phyloP scores from a whole-genome alignment of 1,140 invertebrate species.

The Vollenhovia emeryi region DNA sequence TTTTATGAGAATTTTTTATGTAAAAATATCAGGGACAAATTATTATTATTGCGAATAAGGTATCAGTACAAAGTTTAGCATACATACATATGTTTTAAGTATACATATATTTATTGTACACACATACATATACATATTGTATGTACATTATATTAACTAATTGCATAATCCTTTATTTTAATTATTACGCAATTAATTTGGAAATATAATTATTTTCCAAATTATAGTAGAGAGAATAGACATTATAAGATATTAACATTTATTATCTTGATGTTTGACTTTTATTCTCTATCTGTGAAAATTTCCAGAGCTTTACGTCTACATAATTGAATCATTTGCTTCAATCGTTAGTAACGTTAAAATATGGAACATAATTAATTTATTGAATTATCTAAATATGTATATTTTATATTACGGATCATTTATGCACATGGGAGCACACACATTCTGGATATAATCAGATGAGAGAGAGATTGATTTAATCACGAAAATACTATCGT shows the following conservation, averaged over 20 bases:
- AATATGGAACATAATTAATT: background rate
- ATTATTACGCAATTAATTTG: background rate
- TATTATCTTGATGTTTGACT: background rate
- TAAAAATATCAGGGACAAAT: background rate
- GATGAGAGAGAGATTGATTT: background rate
- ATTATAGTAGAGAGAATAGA: background rate
- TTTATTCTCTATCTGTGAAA: background rate
- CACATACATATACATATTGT: background rate
- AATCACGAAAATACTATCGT: background rate
- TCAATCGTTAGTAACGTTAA: background rate
- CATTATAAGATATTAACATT: background rate
- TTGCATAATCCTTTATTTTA: background rate
- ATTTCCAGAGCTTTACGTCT: background rate
- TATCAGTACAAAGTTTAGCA: background rate
- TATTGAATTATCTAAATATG: background rate
- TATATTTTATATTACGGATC: background rate
- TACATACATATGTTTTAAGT: background rate
- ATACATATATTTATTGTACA: too few relatives aligned
- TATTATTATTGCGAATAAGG: background rate
- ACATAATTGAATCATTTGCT: background rate
- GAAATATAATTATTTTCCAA: background rate
- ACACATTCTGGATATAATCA: constrained; percentile 10
- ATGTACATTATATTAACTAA: background rate
- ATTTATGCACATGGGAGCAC: background rate
- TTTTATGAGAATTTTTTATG: background rate